Percentiles rank a stretch among this genome's conserved stretches.
Evolutionary conservation across 2,888 invertebrate genomes (phyloP).

Genomic region (Chymomyza amoena): DNA sequence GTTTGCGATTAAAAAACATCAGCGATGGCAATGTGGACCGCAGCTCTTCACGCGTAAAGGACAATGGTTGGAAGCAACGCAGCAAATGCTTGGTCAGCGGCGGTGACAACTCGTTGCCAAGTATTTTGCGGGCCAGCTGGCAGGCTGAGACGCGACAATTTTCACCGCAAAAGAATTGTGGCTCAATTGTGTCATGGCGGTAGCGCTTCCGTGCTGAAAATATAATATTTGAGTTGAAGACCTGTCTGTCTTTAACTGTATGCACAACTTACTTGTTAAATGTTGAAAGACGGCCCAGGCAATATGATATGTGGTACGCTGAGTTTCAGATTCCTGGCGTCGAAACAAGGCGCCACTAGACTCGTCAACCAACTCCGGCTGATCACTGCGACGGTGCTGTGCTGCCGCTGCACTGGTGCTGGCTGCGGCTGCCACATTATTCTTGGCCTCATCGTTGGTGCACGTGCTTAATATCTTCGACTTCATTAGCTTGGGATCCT

Average conservation of each 20-base stretch:
- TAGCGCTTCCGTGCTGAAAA: constrained; percentile 74
- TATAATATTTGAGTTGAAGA: neutral
- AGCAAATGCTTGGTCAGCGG: constrained; percentile 76
- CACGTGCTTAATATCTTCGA: constrained; percentile 77
- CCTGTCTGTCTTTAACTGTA: neutral
- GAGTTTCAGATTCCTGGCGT: constrained; percentile 52
- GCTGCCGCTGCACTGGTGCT: constrained; percentile 39
- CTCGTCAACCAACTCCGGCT: constrained; percentile 39
- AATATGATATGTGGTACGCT: constrained; percentile 75
- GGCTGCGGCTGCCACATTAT: constrained; percentile 49
- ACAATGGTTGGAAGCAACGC: constrained; percentile 76
- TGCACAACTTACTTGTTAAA: constrained; percentile 60
- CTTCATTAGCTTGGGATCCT: constrained; percentile 76
- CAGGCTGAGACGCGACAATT: constrained; percentile 74
- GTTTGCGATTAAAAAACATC: constrained; percentile 76
- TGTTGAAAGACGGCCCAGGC: constrained; percentile 79
- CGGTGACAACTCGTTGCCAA: constrained; percentile 76
- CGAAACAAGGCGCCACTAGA: constrained; percentile 36
- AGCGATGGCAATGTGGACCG: constrained; percentile 75
- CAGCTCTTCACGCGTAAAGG: constrained; percentile 75
- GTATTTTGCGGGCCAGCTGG: constrained; percentile 76
- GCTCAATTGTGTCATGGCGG: constrained; percentile 68
- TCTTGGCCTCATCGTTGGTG: constrained; percentile 74
- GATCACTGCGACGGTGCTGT: constrained; percentile 48
- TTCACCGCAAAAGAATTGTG: constrained; percentile 75